Evolutionary conservation across 2,113 vertebrate species (phyloP).

Genomic region (Colistium nudipinnis): DNA sequence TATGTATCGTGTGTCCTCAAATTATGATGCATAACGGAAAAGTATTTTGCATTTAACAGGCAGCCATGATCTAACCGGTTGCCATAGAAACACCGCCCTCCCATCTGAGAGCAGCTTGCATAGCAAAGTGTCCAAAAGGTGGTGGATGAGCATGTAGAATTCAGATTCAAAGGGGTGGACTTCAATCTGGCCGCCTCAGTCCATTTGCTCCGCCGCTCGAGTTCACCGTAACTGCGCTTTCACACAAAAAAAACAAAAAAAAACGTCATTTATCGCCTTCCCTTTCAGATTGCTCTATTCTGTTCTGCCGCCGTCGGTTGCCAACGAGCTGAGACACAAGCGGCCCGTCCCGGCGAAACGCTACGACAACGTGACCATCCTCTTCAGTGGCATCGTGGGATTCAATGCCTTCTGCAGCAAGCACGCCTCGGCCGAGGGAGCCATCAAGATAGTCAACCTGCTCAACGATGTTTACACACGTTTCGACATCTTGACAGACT

Average conservation of each 20-base stretch:
- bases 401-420: slow-evolving; percentile 98
- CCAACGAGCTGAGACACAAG: slow-evolving; percentile 97
- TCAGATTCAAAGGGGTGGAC: slow-evolving; percentile 41
- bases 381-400: slow-evolving; percentile 98
- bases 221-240: background rate
- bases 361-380: slow-evolving; percentile 97
- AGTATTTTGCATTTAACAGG: slow-evolving; percentile 70
- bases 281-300: slow-evolving; percentile 91
- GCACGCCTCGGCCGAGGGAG: slow-evolving; percentile 96
- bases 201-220: slow-evolving; percentile 14
- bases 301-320: slow-evolving; percentile 95
- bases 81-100: slow-evolving; percentile 78
- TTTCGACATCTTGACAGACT: slow-evolving; percentile 97
- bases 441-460: slow-evolving; percentile 99
- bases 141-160: slow-evolving; percentile 63
- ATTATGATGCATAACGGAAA: slow-evolving; percentile 67
- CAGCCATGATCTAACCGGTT: slow-evolving; percentile 74
- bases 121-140: slow-evolving; percentile 68
- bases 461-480: slow-evolving; percentile 97
- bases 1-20: slow-evolving; percentile 32
- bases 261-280: slow-evolving; percentile 24
- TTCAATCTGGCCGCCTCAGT: slow-evolving; percentile 35
- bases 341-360: slow-evolving; percentile 95
- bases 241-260: no score
- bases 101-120: slow-evolving; percentile 63